A percentile compares a stretch with the other conserved stretches of the same genome.
Conservation (phyloP, 2,113 vertebrate genomes). For the Oxygymnocypris stewartii region DNA sequence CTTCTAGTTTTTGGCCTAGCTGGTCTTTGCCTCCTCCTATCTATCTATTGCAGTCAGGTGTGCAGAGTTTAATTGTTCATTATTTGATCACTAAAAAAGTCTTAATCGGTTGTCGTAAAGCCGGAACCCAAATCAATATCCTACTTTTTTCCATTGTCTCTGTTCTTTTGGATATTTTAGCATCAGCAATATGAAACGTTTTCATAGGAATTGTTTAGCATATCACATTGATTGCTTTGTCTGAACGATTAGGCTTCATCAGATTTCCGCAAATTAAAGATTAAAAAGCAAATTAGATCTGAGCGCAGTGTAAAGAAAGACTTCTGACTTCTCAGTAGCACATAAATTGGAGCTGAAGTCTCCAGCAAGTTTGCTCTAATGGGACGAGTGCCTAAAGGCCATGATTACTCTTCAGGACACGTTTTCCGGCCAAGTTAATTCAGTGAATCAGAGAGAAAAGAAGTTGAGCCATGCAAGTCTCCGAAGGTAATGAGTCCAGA, state of each 20-base stretch:
- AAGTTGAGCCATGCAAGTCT: not conserved
- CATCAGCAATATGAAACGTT: too few relatives aligned
- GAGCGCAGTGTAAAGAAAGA: not conserved
- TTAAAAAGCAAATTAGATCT: not conserved
- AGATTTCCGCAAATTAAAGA: not conserved
- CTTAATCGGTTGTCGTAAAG: not conserved
- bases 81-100: too few relatives aligned
- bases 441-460: slow-evolving; percentile 3
- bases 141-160: too few relatives aligned
- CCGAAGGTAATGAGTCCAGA: not conserved
- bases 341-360: slow-evolving; percentile 6
- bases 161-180: not conserved
- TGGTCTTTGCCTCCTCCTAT: too few relatives aligned
- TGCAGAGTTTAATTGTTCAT: too few relatives aligned
- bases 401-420: not conserved
- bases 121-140: not conserved
- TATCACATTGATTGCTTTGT: not conserved
- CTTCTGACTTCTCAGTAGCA: not conserved
- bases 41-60: too few relatives aligned
- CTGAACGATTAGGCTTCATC: not conserved
- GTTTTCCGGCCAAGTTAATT: slow-evolving; percentile 13
- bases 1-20: too few relatives aligned
- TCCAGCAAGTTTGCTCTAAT: not conserved
- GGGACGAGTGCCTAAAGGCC: not conserved
- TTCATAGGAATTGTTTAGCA: too few relatives aligned